Evolutionary conservation across 2,888 invertebrate genomes (phyloP).

Genomic region (Baronia brevicornis): DNA sequence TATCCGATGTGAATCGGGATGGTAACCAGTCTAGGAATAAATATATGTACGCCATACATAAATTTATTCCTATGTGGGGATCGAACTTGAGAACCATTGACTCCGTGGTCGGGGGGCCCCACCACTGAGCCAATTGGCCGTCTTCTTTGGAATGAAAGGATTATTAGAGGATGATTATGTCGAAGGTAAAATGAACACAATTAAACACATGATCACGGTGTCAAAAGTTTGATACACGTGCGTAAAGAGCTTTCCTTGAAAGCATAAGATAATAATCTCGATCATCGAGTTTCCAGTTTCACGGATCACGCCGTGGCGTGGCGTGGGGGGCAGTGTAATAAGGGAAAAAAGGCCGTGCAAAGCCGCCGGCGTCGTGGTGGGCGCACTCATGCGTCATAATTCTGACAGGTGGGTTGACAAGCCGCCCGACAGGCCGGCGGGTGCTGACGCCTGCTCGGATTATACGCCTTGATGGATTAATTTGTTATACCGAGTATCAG

Average conservation of each 20-base stretch:
- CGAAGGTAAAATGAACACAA: too few species aligned
- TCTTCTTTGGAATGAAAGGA: too few species aligned
- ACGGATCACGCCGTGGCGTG: slow-evolving; percentile 34
- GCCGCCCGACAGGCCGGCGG: slow-evolving; percentile 52
- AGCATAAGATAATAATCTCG: slow-evolving; percentile 26
- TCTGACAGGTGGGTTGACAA: slow-evolving; percentile 51
- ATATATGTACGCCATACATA: too few species aligned
- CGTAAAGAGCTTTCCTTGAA: slow-evolving; percentile 18
- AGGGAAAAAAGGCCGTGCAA: slow-evolving; percentile 33
- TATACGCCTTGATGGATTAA: slow-evolving; percentile 68
- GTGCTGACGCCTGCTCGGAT: slow-evolving; percentile 54
- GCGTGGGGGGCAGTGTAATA: slow-evolving; percentile 10
- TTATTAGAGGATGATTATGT: too few species aligned
- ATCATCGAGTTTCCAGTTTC: slow-evolving; percentile 39
- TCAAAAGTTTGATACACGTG: not conserved
- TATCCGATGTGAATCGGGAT: too few species aligned
- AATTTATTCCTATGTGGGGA: too few species aligned
- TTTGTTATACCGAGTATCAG: slow-evolving; percentile 43
- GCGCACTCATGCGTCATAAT: slow-evolving; percentile 60
- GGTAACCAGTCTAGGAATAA: too few species aligned
- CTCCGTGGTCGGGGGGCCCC: too few species aligned
- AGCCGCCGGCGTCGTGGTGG: slow-evolving; percentile 45
- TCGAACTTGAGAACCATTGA: too few species aligned
- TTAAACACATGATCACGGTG: not conserved
- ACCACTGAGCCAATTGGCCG: too few species aligned